Evolutionary conservation across 1,140 invertebrate genomes (phyloP), one percentile per base, ranked within the genome.

Genomic region (Probaryconus sp.): DNA sequence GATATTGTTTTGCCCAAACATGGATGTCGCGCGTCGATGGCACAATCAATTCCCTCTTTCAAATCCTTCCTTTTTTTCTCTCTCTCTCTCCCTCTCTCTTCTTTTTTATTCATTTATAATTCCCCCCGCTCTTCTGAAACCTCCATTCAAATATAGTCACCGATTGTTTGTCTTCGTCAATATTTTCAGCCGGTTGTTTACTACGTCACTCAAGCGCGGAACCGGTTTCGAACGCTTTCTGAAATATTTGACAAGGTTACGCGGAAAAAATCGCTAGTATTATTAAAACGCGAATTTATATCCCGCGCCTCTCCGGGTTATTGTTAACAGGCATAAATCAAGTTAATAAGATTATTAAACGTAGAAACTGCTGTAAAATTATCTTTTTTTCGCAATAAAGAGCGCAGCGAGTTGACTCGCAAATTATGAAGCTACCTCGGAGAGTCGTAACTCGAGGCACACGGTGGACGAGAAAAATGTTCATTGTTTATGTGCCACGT

Each of bases 281-380:
- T 69, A 60, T 69, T 61, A 61, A 69, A 61, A 60, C 40, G 37
- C 35, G 35, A 58, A 68, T 68, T 68, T 68, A 68, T 58, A 26
- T 28, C 43, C 28, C n/a, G 26, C 24, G 53, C 33, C 50, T 56
- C 42, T 40, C 42, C 28, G 42, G 63, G 42, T 67, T 67, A 56
- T 67, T 67, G 63, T 67, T 67, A 67, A 55, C 51, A 56, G 50
- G 24, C 43, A 35, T 58, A 56, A 42, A 67, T 67, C 51, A 67
- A 67, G 4, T 67, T 67, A 67, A 67, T 67, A 67, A 69, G 64
- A 60, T 60, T 69, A 60, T 69, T 60, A 69, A 69, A 69, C 47
- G 35, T 45, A 35, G 37, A 60, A 60, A 69, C 33, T 60, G 64
- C 45, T 35, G 47, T 60, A 45, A 69, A 69, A 68, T 68, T 68